Percentiles rank a stretch among this genome's conserved stretches.
These are phyloP conservation scores for Pomatostomus ruficeps DNA, from an alignment of 2,113 vertebrate genomes.

Conservation along the genomic window DNA sequence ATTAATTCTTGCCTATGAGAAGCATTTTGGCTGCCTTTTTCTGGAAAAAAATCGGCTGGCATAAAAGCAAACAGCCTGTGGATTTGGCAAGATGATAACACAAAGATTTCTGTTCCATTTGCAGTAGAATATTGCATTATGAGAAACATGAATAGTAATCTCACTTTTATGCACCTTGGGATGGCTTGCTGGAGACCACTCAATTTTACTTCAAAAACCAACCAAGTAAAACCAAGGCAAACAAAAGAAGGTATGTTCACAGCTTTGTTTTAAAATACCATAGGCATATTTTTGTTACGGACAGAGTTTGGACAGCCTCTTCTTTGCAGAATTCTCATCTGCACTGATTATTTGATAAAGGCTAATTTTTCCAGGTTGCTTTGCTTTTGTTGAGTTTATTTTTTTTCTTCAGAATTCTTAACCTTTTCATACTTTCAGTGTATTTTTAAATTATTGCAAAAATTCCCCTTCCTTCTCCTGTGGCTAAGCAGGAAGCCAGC, in stretches of 20 bases:
- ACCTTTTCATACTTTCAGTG: constrained; percentile 37
- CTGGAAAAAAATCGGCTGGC: background rate
- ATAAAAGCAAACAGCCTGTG: constrained; percentile 6
- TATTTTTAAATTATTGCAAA: constrained; percentile 60
- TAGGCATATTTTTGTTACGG: background rate
- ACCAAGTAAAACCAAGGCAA: background rate
- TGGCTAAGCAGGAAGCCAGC: constrained; percentile 53
- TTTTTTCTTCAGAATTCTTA: background rate
- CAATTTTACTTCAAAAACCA: background rate
- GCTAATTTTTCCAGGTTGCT: background rate
- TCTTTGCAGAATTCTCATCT: background rate
- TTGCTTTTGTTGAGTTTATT: background rate
- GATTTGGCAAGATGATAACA: constrained; percentile 13
- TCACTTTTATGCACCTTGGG: background rate
- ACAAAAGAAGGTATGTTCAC: background rate
- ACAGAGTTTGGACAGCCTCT: background rate
- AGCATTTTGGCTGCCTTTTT: background rate
- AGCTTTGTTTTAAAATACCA: background rate
- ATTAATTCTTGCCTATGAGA: background rate
- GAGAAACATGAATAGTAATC: background rate
- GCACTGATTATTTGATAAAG: background rate
- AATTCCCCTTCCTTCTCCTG: constrained; percentile 52
- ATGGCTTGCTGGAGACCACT: background rate
- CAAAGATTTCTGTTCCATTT: background rate
- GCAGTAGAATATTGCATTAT: background rate